Conservation (phyloP, 1,140 invertebrate species). For the Scaptodrosophila lebanonensis region DNA sequence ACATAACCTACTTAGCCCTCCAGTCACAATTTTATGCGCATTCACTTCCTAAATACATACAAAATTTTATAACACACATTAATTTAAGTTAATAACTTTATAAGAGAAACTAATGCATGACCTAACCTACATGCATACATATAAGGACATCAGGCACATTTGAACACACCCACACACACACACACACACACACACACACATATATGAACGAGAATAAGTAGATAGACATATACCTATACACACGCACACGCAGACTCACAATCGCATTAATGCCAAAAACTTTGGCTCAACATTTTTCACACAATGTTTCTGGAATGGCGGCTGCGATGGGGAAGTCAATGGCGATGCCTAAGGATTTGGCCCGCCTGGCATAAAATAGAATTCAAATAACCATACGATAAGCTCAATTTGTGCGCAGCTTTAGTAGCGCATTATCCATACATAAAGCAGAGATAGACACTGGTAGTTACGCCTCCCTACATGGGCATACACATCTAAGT, state of each 20-base stretch:
- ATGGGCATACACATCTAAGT: conserved; percentile 8
- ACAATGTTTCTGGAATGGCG: conserved; percentile 44
- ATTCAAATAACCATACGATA: conserved; percentile 75
- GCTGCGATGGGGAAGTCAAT: background rate
- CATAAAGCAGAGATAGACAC: conserved; percentile 70
- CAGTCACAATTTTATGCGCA: conserved; percentile 51
- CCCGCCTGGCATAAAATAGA: conserved; percentile 66
- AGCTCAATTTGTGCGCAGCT: conserved; percentile 74
- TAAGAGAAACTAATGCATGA: conserved; percentile 55
- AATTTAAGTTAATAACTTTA: conserved; percentile 75
- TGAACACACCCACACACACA: background rate
- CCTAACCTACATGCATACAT: conserved; percentile 6
- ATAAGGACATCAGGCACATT: conserved; percentile 34
- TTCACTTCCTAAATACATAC: conserved; percentile 62
- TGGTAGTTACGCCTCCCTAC: conserved; percentile 24
- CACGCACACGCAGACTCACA: conserved; percentile 12
- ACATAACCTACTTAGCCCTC: conserved; percentile 10
- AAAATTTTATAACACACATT: conserved; percentile 68
- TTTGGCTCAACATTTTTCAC: conserved; percentile 66
- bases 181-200: conserved; percentile 16
- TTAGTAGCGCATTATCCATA: conserved; percentile 69
- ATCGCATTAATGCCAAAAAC: conserved; percentile 36
- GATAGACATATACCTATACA: too few species aligned
- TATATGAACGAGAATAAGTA: too few species aligned
- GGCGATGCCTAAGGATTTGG: conserved; percentile 1